Percentiles rank a stretch among this genome's conserved stretches.
These are phyloP conservation scores for Anthophora plumipes DNA, from an alignment of 2,888 invertebrate species.

Conservation along the genomic window DNA sequence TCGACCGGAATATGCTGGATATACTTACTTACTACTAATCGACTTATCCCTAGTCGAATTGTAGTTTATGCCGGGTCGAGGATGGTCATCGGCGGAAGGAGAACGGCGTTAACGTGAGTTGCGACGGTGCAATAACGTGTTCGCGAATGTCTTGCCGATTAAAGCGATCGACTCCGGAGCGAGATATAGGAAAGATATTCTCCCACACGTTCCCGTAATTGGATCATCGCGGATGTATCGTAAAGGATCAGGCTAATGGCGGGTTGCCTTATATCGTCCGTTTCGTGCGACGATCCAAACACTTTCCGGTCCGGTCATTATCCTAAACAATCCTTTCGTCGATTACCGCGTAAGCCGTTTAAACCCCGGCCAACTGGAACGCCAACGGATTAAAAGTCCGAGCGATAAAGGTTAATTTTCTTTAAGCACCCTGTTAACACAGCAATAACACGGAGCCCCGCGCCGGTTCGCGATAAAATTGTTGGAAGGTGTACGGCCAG, in stretches of 20 bases:
- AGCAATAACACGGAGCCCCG: conserved; percentile 67
- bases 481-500: conserved; percentile 33
- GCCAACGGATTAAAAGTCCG: conserved; percentile 68
- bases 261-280: conserved; percentile 31
- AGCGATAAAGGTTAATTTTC: conserved; percentile 71
- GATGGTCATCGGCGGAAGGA: not conserved
- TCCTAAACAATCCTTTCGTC: conserved; percentile 67
- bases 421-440: conserved; percentile 74
- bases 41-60: conserved; percentile 27
- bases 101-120: conserved; percentile 25
- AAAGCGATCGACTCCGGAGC: not conserved
- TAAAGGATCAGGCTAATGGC: conserved; percentile 50
- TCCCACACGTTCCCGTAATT: conserved; percentile 29
- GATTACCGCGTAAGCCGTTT: conserved; percentile 68
- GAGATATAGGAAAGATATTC: not conserved
- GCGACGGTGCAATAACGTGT: not conserved
- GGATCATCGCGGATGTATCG: conserved; percentile 40
- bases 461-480: conserved; percentile 57
- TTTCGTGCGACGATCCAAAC: conserved; percentile 50
- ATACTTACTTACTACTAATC: conserved; percentile 4
- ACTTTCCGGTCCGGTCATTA: conserved; percentile 54
- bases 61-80: conserved; percentile 4
- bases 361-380: conserved; percentile 63
- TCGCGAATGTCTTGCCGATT: conserved; percentile 20
- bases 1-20: not conserved